Evolutionary conservation across 2,113 vertebrate species (phyloP).

Genomic region (Gallinago undulata): DNA sequence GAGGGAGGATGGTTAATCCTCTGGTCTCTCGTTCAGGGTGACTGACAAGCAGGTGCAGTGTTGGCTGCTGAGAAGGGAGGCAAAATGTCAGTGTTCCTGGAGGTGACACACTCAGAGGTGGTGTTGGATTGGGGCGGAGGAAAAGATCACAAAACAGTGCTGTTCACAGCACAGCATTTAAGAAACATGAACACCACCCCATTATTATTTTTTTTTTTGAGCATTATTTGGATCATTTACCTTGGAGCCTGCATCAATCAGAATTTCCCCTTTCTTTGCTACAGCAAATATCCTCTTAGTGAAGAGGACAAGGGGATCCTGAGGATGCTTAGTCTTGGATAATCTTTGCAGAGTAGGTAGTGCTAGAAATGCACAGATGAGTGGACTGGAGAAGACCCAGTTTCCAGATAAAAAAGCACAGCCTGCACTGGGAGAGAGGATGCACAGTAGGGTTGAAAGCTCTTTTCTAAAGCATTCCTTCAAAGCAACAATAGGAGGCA

Average conservation of each 20-base stretch:
- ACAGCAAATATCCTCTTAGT: neutral
- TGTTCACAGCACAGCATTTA: neutral
- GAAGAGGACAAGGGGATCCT: neutral
- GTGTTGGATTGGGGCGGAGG: neutral
- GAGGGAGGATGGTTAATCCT: neutral
- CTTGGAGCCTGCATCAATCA: neutral
- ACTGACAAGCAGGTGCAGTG: neutral
- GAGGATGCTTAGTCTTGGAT: neutral
- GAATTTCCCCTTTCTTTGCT: neutral
- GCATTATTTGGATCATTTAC: neutral
- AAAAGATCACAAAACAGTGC: neutral
- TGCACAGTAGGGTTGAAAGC: neutral
- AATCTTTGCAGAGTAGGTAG: neutral
- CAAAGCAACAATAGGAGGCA: neutral
- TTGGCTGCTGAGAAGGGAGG: neutral
- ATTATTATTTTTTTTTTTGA: neutral
- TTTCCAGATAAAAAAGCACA: neutral
- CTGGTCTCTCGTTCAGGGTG: fast-evolving
- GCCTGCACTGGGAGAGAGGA: neutral
- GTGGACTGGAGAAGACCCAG: neutral
- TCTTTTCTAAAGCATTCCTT: neutral
- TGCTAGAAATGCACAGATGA: neutral
- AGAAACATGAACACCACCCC: neutral
- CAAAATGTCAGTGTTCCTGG: neutral
- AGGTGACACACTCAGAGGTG: neutral